Conservation (phyloP, 2,888 invertebrate species). For the Caenorhabditis afra region DNA sequence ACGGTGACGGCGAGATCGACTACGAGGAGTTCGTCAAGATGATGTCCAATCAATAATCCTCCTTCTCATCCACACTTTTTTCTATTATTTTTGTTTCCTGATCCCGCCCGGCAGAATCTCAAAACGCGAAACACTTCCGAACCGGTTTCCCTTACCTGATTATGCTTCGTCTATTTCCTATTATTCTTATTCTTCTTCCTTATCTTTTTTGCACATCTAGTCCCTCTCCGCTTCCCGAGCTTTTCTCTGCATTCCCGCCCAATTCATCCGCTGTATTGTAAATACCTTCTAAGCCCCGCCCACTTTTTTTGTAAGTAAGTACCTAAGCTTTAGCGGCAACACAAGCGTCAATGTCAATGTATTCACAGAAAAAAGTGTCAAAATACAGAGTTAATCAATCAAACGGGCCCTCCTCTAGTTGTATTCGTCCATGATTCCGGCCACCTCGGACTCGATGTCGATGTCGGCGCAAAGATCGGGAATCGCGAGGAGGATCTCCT, state of each 20-base stretch:
- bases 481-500: slow-evolving; percentile 59
- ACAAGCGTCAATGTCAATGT: neutral
- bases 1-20: slow-evolving; percentile 79
- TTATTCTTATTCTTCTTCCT: too few species aligned
- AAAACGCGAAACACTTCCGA: slow-evolving; percentile 38
- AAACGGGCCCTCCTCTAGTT: neutral
- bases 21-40: slow-evolving; percentile 76
- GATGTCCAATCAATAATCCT: slow-evolving; percentile 67
- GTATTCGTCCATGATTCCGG: neutral
- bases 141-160: slow-evolving; percentile 24
- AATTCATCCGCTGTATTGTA: too few species aligned
- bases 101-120: slow-evolving; percentile 32
- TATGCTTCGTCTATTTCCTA: too few species aligned
- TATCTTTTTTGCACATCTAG: slow-evolving; percentile 4
- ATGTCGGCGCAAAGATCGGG: slow-evolving; percentile 66
- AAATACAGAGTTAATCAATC: slow-evolving; percentile 12
- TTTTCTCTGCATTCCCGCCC: slow-evolving; percentile 48
- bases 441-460: slow-evolving; percentile 48
- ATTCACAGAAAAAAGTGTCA: slow-evolving; percentile 28
- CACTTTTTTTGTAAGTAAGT: slow-evolving; percentile 24
- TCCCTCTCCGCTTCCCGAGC: slow-evolving; percentile 34
- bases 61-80: neutral
- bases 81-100: neutral
- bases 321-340: slow-evolving; percentile 19
- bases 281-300: too few species aligned